Evolutionary conservation across 23 tunicate species (phyloP).

Genomic region (Pegea sp.): DNA sequence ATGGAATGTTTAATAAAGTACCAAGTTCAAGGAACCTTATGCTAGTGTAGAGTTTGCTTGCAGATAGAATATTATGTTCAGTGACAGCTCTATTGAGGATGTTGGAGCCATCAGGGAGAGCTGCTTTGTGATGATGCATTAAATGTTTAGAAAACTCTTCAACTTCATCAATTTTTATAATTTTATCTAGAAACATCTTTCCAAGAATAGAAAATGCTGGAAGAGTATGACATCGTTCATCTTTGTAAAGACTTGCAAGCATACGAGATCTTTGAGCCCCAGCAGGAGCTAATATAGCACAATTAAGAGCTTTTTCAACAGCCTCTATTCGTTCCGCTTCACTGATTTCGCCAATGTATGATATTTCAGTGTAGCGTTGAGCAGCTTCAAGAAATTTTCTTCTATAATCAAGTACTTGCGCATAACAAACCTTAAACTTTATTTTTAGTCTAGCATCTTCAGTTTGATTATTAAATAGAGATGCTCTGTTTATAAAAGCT

Average conservation of each 20-base stretch:
- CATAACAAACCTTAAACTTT: conserved; percentile 81
- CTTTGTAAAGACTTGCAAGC: conserved; percentile 74
- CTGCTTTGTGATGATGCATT: conserved; percentile 89
- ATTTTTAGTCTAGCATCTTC: conserved; percentile 37
- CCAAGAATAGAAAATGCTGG: conserved; percentile 61
- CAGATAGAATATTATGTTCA: conserved; percentile 76
- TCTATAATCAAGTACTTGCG: conserved; percentile 65
- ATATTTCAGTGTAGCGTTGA: conserved; percentile 80
- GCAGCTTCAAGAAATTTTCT: conserved; percentile 91
- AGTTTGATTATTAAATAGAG: conserved; percentile 50
- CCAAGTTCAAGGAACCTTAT: conserved; percentile 64
- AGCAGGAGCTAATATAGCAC: conserved; percentile 90
- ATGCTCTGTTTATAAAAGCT: conserved; percentile 63
- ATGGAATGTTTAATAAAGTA: conserved; percentile 51
- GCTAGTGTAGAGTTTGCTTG: conserved; percentile 82
- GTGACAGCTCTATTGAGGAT: conserved; percentile 63
- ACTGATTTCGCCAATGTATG: conserved; percentile 59
- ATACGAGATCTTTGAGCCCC: conserved; percentile 78
- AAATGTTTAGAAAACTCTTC: conserved; percentile 54
- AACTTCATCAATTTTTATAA: conserved; percentile 59
- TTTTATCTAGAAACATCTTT: conserved; percentile 80
- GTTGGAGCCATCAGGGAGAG: conserved; percentile 62
- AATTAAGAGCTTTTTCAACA: conserved; percentile 73
- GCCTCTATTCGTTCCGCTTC: conserved; percentile 74
- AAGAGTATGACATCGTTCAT: conserved; percentile 76